Percentiles rank a stretch among this genome's conserved stretches.
These are phyloP conservation scores for Turritopsis dohrnii DNA, from an alignment of 30 jellyfish, hydroid and myxozoan genomes.

Conservation along the genomic window DNA sequence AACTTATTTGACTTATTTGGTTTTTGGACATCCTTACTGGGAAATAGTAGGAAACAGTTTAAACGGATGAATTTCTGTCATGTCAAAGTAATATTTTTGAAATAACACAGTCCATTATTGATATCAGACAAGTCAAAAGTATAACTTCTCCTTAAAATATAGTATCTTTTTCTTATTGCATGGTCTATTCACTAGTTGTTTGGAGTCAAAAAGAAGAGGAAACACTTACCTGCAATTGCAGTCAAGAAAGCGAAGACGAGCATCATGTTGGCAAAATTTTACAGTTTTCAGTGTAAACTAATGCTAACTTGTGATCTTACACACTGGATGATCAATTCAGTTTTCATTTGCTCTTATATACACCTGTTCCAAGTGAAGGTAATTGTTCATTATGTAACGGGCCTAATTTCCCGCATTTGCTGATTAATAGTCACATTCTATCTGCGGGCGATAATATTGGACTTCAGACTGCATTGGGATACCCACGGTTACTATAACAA, in stretches of 20 bases:
- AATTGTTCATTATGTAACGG: neutral
- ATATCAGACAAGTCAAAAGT: too few species aligned
- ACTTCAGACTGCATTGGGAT: neutral
- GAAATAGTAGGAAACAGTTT: too few species aligned
- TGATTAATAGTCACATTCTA: neutral
- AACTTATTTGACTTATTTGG: too few species aligned
- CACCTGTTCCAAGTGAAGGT: neutral
- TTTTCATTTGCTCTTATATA: neutral
- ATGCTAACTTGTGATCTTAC: neutral
- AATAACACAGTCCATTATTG: too few species aligned
- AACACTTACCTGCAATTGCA: conserved; percentile 5
- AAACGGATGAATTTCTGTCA: too few species aligned
- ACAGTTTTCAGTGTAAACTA: neutral
- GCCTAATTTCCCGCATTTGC: neutral
- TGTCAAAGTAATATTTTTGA: too few species aligned
- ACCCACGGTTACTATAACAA: neutral
- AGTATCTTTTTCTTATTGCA: too few species aligned
- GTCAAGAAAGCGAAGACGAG: neutral
- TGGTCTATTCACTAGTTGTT: neutral
- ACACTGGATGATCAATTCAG: neutral
- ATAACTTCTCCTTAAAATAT: too few species aligned
- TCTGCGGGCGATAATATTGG: neutral
- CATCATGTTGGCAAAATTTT: conserved; percentile 4
- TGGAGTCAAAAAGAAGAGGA: neutral
- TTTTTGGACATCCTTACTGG: too few species aligned